These are phyloP conservation scores for Syndactyla subalaris DNA, from an alignment of 2,797 vertebrate species.

Conservation along the genomic window DNA sequence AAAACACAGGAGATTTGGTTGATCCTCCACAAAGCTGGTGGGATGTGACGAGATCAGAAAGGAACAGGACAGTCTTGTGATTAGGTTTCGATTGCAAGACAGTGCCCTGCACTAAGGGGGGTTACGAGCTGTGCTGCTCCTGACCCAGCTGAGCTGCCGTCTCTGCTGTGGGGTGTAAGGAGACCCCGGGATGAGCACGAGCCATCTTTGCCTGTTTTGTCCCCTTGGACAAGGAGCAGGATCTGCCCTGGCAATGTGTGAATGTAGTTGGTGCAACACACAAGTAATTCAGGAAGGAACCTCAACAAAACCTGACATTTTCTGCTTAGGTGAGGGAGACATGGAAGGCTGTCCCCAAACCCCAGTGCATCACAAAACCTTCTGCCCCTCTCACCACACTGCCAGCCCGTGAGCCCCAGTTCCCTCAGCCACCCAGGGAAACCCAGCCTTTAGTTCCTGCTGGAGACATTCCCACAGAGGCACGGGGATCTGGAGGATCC, in stretches of 20 bases:
- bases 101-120: accelerated
- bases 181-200: accelerated
- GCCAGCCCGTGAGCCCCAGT: background rate
- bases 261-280: background rate
- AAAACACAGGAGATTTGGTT: conserved; percentile 13
- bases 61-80: background rate
- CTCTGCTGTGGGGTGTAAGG: background rate
- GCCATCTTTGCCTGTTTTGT: background rate
- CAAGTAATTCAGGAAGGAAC: background rate
- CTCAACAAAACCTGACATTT: background rate
- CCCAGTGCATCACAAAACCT: background rate
- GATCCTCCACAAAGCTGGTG: conserved; percentile 3
- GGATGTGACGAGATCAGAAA: background rate
- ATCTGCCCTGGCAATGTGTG: background rate
- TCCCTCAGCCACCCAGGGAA: background rate
- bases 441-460: background rate
- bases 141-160: background rate
- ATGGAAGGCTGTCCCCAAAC: background rate
- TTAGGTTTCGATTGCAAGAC: background rate
- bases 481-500: background rate
- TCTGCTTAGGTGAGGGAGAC: background rate
- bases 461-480: background rate
- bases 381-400: background rate
- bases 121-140: background rate
- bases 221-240: background rate